Evolutionary conservation across 2,797 vertebrate genomes (phyloP).

Genomic region (Microctenopoma steveboyesi): DNA sequence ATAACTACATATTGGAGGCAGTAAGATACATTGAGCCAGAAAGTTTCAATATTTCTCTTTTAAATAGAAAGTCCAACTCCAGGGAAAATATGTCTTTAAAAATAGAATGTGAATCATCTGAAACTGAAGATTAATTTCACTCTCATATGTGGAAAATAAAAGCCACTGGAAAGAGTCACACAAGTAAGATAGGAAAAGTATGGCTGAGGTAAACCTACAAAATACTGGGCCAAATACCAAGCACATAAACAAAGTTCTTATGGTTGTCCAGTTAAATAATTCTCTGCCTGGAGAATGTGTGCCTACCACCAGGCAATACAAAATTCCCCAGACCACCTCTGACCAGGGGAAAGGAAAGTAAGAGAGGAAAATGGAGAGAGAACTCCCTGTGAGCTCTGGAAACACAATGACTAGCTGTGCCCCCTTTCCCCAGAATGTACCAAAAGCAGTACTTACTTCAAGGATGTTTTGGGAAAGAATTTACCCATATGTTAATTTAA

Average conservation of each 20-base stretch:
- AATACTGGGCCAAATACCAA: slow-evolving; percentile 17
- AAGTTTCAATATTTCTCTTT: neutral
- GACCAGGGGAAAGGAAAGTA: slow-evolving; percentile 21
- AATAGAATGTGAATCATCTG: neutral
- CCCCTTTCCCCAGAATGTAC: slow-evolving; percentile 5
- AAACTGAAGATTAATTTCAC: slow-evolving; percentile 6
- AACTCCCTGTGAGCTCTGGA: slow-evolving; percentile 18
- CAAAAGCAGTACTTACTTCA: slow-evolving; percentile 32
- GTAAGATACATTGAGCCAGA: neutral
- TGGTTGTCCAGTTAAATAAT: slow-evolving; percentile 36
- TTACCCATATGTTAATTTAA: slow-evolving; percentile 22
- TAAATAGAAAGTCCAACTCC: neutral
- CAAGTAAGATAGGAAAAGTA: neutral
- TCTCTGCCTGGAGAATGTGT: slow-evolving; percentile 27
- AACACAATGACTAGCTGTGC: slow-evolving; percentile 26
- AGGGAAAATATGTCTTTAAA: neutral
- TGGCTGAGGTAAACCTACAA: neutral
- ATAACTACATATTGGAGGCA: neutral
- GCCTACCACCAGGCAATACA: slow-evolving; percentile 14
- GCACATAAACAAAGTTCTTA: slow-evolving; percentile 22
- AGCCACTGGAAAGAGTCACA: neutral
- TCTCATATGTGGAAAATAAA: neutral
- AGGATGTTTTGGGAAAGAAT: slow-evolving; percentile 34
- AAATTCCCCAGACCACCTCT: slow-evolving; percentile 31
- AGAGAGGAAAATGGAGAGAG: slow-evolving; percentile 12